phyloP scores from a whole-genome alignment of 2,888 invertebrate species.

The Coenonympha glycerion region DNA sequence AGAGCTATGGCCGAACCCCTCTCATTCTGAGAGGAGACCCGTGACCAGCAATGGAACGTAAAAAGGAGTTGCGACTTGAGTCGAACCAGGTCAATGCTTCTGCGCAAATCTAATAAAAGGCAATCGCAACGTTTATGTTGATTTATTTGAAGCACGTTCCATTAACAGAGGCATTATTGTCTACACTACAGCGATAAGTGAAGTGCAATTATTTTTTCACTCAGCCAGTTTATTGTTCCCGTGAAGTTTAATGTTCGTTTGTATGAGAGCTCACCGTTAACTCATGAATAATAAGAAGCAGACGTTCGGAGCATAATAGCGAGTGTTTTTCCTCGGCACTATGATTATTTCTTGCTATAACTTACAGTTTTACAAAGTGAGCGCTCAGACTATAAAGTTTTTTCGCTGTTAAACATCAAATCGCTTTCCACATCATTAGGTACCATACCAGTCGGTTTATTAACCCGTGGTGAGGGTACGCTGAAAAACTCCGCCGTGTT shows the following conservation, averaged over 20 bases:
- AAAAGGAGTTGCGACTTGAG: no score
- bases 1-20: no score
- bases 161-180: conserved; percentile 22
- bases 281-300: conserved; percentile 66
- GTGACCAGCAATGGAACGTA: no score
- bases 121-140: conserved; percentile 17
- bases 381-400: conserved; percentile 46
- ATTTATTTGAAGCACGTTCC: conserved; percentile 25
- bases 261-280: conserved; percentile 47
- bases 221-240: conserved; percentile 25
- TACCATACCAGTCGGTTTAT: conserved; percentile 31
- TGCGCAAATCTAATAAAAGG: conserved; percentile 2
- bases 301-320: conserved; percentile 53
- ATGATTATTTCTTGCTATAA: conserved; percentile 67
- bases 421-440: conserved; percentile 64
- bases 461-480: conserved; percentile 16
- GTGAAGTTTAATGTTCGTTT: conserved; percentile 31
- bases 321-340: conserved; percentile 60
- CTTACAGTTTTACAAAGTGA: conserved; percentile 63
- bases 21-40: no score
- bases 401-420: conserved; percentile 44
- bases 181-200: conserved; percentile 23
- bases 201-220: conserved; percentile 25
- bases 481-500: conserved; percentile 16
- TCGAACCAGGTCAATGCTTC: no score